Conservation (phyloP, 1,140 invertebrate genomes). For the silkworm (Bombyx mori) region DNA sequence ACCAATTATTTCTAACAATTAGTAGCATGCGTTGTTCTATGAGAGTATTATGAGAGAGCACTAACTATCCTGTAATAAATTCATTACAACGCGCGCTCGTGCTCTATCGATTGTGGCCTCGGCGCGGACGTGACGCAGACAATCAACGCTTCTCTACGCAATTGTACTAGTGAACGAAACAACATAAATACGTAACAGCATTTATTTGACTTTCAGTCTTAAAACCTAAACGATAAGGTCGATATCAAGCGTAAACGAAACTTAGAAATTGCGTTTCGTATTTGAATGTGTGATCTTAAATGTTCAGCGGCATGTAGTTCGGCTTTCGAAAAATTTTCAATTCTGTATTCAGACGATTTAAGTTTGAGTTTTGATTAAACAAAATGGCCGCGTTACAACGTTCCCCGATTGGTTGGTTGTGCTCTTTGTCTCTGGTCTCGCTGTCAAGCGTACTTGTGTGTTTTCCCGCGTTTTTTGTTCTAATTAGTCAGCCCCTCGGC, state of each 20-base stretch:
- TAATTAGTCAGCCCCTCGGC: conserved; percentile 64
- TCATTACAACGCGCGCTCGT: conserved; percentile 68
- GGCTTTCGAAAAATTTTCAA: neutral
- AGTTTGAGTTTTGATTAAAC: neutral
- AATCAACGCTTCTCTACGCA: conserved; percentile 69
- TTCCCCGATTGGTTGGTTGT: conserved; percentile 1
- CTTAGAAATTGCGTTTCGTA: conserved; percentile 15
- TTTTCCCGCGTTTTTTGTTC: conserved; percentile 70
- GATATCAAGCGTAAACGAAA: neutral
- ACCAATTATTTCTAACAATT: neutral
- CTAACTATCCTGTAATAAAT: conserved; percentile 46
- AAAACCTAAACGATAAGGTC: conserved; percentile 6
- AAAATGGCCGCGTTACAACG: too few relatives aligned
- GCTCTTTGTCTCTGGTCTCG: conserved; percentile 66
- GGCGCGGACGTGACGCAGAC: conserved; percentile 64
- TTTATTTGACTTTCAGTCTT: conserved; percentile 11
- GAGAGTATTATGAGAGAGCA: conserved; percentile 35
- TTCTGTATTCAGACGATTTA: neutral
- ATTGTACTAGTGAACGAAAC: conserved; percentile 21
- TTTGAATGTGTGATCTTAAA: conserved; percentile 40
- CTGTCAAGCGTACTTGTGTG: conserved; percentile 66
- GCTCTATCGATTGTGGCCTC: conserved; percentile 69
- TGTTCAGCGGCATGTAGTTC: conserved; percentile 32
- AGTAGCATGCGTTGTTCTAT: neutral
- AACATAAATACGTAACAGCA: conserved; percentile 4